phyloP scores from a whole-genome alignment of 2,113 vertebrate genomes.

The Pelobates fuscus region DNA sequence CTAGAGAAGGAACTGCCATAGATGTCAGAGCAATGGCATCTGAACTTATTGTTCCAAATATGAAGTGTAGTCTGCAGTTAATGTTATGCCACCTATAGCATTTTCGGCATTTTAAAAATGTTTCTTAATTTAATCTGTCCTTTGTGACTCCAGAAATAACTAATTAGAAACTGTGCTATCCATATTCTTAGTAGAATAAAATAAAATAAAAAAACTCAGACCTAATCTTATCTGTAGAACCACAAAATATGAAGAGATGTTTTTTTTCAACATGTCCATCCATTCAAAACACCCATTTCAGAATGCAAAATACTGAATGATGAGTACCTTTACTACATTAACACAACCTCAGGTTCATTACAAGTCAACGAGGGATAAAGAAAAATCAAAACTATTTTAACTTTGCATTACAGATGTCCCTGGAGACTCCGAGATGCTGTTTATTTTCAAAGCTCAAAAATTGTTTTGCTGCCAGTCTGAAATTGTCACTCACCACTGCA shows the following conservation, averaged over 20 bases:
- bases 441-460: slow-evolving; percentile 11
- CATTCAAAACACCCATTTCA: neutral
- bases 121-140: too few relatives aligned
- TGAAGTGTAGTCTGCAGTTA: neutral
- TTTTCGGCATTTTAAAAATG: too few relatives aligned
- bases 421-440: neutral
- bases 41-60: neutral
- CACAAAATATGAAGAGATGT: too few relatives aligned
- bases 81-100: neutral
- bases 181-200: too few relatives aligned
- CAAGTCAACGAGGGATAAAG: neutral
- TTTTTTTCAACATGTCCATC: neutral
- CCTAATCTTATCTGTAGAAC: too few relatives aligned
- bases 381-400: slow-evolving; percentile 5
- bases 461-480: slow-evolving; percentile 12
- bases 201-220: too few relatives aligned
- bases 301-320: neutral
- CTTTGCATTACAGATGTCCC: slow-evolving; percentile 25
- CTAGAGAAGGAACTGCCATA: neutral
- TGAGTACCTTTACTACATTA: neutral
- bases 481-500: slow-evolving; percentile 17
- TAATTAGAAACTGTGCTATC: neutral
- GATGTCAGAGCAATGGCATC: neutral
- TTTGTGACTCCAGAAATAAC: too few relatives aligned
- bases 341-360: neutral